Percentiles rank a stretch among this genome's conserved stretches.
These are phyloP conservation scores for Macquaria australasica DNA, from an alignment of 2,113 vertebrate genomes.

Conservation along the genomic window DNA sequence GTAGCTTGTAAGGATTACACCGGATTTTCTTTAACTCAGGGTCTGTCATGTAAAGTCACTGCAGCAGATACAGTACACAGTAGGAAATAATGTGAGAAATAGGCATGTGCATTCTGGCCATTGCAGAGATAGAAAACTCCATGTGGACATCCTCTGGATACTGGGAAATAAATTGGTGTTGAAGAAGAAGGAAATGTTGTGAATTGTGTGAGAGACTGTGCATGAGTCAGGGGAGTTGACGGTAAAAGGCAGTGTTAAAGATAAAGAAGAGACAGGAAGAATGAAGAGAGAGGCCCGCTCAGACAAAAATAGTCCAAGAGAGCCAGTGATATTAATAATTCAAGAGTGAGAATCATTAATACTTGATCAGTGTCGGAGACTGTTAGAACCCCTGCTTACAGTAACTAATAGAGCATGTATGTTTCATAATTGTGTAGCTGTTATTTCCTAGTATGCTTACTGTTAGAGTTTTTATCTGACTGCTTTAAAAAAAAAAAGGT, in stretches of 20 bases:
- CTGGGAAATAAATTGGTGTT: constrained; percentile 37
- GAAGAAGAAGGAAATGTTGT: constrained; percentile 20
- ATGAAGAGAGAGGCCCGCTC: constrained; percentile 49
- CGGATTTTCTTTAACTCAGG: constrained; percentile 59
- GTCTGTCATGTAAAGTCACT: constrained; percentile 58
- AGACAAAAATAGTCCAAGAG: constrained; percentile 79
- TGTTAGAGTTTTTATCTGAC: constrained; percentile 20
- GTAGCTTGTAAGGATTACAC: constrained; percentile 65
- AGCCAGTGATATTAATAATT: constrained; percentile 84
- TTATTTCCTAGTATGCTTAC: constrained; percentile 10
- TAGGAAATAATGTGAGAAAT: background rate
- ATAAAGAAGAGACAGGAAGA: constrained; percentile 64
- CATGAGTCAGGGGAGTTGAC: constrained; percentile 41
- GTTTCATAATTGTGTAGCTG: constrained; percentile 19
- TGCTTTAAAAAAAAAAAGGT: background rate
- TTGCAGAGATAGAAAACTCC: background rate
- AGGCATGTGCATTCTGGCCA: background rate
- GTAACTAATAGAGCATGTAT: constrained; percentile 49
- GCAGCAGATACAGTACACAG: background rate
- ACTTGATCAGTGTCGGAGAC: constrained; percentile 78
- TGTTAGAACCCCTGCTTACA: constrained; percentile 56
- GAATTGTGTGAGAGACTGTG: constrained; percentile 48
- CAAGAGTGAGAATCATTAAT: constrained; percentile 81
- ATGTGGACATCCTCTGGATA: background rate
- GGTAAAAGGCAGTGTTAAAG: constrained; percentile 41